Evolutionary conservation across 1,140 invertebrate species (phyloP).

Genomic region (Rhynchophorus ferrugineus): DNA sequence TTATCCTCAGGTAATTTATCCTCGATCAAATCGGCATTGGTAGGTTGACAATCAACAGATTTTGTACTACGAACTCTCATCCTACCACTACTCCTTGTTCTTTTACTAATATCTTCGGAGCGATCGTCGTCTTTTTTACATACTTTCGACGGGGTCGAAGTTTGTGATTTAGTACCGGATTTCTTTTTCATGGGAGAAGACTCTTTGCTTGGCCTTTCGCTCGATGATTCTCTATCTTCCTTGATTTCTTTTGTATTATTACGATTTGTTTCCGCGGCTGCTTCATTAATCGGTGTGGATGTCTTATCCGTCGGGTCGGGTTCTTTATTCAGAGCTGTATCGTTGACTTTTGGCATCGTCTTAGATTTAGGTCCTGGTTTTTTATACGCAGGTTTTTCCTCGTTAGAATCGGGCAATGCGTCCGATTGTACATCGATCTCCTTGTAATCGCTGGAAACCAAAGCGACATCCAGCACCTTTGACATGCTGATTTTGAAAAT

Average conservation of each 20-base stretch:
- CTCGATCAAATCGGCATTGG: background rate
- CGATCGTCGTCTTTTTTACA: too few relatives aligned
- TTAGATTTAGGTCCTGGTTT: constrained; percentile 17
- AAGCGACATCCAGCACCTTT: constrained; percentile 15
- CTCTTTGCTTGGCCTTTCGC: background rate
- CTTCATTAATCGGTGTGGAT: too few relatives aligned
- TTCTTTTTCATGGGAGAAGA: constrained; percentile 3
- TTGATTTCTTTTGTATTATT: background rate
- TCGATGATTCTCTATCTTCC: background rate
- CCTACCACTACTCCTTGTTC: too few relatives aligned
- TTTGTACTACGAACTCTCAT: too few relatives aligned
- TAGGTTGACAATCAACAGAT: too few relatives aligned
- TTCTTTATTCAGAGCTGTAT: too few relatives aligned
- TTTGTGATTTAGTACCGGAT: constrained; percentile 17
- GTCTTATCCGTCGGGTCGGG: too few relatives aligned
- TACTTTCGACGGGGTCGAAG: background rate
- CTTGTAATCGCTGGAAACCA: too few relatives aligned
- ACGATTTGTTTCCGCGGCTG: background rate
- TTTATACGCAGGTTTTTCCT: background rate
- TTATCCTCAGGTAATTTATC: background rate
- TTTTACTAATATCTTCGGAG: too few relatives aligned
- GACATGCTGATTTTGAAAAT: constrained; percentile 28
- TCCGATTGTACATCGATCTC: too few relatives aligned
- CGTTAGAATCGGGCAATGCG: background rate
- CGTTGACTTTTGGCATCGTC: too few relatives aligned